Conservation (phyloP, 2,888 invertebrate genomes). For the Apomyelois bistriatella region DNA sequence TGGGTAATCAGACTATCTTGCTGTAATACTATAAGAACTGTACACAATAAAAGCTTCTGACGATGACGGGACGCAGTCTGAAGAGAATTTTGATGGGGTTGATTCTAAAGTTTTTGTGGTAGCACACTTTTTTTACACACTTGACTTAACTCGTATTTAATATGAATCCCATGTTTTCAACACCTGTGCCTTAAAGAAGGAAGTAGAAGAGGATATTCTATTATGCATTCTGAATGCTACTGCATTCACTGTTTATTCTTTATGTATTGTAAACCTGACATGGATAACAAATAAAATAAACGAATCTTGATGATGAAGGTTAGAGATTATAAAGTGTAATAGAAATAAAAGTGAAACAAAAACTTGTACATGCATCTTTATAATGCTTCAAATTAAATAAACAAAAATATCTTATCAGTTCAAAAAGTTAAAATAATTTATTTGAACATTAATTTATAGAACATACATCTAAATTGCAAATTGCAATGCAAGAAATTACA, state of each 20-base stretch:
- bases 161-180: constrained; percentile 9
- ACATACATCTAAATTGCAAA: no score
- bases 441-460: no score
- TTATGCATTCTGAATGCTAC: constrained; percentile 20
- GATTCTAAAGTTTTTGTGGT: constrained; percentile 4
- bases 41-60: constrained; percentile 31
- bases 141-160: constrained; percentile 8
- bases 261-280: not conserved
- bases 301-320: no score
- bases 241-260: constrained; percentile 23
- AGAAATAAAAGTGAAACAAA: no score
- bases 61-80: constrained; percentile 32
- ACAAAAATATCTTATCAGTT: no score
- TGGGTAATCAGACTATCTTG: constrained; percentile 32
- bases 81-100: constrained; percentile 6
- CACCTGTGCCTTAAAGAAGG: constrained; percentile 8
- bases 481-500: no score
- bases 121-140: constrained; percentile 6
- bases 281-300: not conserved
- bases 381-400: no score
- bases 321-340: no score
- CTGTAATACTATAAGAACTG: constrained; percentile 30
- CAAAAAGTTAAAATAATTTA: no score
- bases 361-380: no score
- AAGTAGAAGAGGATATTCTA: constrained; percentile 4